phyloP scores from a whole-genome alignment of 1,140 invertebrate genomes.

The Ridgeia piscesae region DNA sequence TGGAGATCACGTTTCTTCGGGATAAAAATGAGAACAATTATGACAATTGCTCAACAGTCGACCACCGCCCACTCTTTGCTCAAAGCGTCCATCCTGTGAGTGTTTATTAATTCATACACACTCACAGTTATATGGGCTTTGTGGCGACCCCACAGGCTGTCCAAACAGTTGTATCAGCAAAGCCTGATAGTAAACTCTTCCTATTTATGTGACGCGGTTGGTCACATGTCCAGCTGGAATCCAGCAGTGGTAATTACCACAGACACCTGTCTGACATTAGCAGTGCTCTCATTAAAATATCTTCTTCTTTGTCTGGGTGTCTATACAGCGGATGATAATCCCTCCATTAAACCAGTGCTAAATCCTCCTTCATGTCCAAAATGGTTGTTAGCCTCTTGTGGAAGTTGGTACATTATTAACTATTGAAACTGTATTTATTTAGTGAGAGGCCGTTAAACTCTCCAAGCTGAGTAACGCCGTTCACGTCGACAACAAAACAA shows the following conservation, averaged over 20 bases:
- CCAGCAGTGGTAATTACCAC: background rate
- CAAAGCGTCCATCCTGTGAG: background rate
- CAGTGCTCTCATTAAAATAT: background rate
- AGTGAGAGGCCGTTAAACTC: background rate
- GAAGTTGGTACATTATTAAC: background rate
- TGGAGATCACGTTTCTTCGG: background rate
- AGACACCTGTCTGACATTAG: background rate
- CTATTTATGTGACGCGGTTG: background rate
- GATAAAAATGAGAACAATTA: background rate
- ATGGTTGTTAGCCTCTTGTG: too few relatives aligned
- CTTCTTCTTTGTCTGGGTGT: background rate
- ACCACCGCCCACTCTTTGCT: background rate
- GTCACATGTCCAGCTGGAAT: background rate
- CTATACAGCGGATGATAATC: background rate
- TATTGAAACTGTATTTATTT: background rate
- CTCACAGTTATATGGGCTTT: background rate
- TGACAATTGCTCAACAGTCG: background rate
- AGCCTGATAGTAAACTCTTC: background rate
- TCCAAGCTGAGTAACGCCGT: background rate
- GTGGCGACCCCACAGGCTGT: background rate
- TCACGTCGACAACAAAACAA: background rate
- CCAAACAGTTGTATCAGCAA: background rate
- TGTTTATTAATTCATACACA: background rate
- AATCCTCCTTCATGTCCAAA: background rate
- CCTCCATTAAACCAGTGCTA: background rate